Base-by-base conservation (phyloP, 2,113 vertebrate species). In the Pardalotus punctatus region DNA sequence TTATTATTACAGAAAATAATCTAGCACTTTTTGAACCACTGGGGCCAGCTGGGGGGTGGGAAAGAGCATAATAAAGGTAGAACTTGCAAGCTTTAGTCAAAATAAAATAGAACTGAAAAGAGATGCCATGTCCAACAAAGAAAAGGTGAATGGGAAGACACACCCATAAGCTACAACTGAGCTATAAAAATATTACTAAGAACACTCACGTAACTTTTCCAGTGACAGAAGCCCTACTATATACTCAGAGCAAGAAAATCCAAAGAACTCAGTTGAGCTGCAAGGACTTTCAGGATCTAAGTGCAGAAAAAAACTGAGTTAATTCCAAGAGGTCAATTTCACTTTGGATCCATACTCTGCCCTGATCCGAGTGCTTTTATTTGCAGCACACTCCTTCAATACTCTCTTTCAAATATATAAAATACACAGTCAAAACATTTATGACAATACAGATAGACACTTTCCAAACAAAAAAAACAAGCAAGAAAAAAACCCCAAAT, bases 21-120 rank as follows among this genome's bases (percentile, higher is more conserved):
- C 7, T 31, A 57, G 12, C 28, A 23, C 21, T 74, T 93, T 80
- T 57, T 71, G 9, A 86, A 27, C 42, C 40, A 36, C 27, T 69
- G 56, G 8, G 9, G 7, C 31, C 88, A 45, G 14, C 9, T 2
- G 5, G 5, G 3, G 0, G 4, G 0, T 5, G 7, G 10, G 3
- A 45, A 38, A 42, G 14, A 35, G 11, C 33, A 77, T 27, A 18
- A 77, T 16, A 56, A 79, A 86, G 4, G 42, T 4, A 81, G 28
- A 31, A 53, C 24, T 48, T 67, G 43, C 22, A 79, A 79, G 31
- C 7, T 25, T 64, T 24, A 20, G 35, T 45, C n/a, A 81, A 78
- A 81, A 40, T 19, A 58, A 25, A 53, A 51, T 4, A 64, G 38
- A 86, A 47, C 9, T 61, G 10, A 24, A 78, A 33, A 33, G 11